Percentiles rank a stretch among this genome's conserved stretches.
phyloP scores from a whole-genome alignment of 1,140 invertebrate species.

The Forficula auricularia region DNA sequence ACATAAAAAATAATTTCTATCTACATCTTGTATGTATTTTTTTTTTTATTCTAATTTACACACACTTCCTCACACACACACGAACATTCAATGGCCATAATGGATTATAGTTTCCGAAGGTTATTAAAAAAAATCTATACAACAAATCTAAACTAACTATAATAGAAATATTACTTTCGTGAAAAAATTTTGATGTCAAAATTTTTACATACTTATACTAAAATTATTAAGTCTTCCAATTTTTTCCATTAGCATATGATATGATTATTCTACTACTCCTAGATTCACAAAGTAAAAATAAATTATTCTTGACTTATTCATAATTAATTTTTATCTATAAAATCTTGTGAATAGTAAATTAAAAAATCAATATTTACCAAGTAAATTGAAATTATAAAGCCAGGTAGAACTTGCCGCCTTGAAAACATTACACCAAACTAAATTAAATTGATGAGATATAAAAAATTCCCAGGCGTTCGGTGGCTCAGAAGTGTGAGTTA shows the following conservation, averaged over 20 bases:
- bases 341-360: background rate
- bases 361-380: constrained; percentile 6
- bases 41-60: too few species aligned
- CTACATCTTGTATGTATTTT: too few species aligned
- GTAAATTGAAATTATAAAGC: constrained; percentile 19
- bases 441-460: constrained; percentile 13
- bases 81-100: too few species aligned
- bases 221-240: background rate
- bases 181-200: background rate
- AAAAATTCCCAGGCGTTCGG: constrained; percentile 20
- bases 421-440: constrained; percentile 23
- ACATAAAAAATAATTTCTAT: too few species aligned
- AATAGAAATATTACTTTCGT: too few species aligned
- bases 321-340: background rate
- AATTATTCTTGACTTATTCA: background rate
- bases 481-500: constrained; percentile 14
- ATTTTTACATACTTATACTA: background rate
- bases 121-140: too few species aligned
- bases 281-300: background rate
- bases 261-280: too few species aligned
- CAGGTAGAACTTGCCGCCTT: constrained; percentile 23
- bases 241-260: background rate
- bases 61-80: too few species aligned
- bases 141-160: too few species aligned
- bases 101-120: too few species aligned